Evolutionary conservation across 1,140 invertebrate species (phyloP), one percentile per base, ranked within the genome.

Genomic region (Caerostris darwini): DNA sequence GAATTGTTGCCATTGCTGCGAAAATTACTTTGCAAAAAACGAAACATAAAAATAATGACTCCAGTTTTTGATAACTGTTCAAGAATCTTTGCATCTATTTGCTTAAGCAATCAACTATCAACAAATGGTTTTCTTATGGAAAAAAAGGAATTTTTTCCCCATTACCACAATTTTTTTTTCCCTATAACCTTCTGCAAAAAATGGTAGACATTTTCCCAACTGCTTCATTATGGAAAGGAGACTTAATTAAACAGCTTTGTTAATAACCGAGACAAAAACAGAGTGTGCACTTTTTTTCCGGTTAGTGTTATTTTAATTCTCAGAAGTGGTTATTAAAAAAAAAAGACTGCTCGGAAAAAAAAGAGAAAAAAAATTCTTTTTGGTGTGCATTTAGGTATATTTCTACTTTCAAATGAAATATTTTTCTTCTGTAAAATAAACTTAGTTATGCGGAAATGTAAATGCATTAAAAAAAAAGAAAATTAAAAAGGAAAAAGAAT

Each of bases 31-130:
- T 3, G n/a, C 64, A 12, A 67, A n/a, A 67, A 67, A 67, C 64
- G n/a, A 67, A 67, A n/a, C n/a, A 67, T 67, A n/a, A 67, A 14
- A 67, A 67, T 12, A n/a, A n/a, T n/a, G n/a, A 67, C 3, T 12
- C 34, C 12, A 14, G 10, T 88, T n/a, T 34, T n/a, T 88, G 57
- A 54, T 88, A 88, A 88, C 61, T 88, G 61, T 8, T 4, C 7
- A 56, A 88, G 59, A 88, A 88, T 64, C 14, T 64, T 88, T 88
- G 10, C 86, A 7, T 59, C 59, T 88, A 61, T 64, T 88, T 88
- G 58, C 19, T 17, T 50, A 59, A 64, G 86, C 53, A 88, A 88
- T 88, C 86, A 88, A 64, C 86, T 88, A 61, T 64, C 86, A 88
- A 88, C 86, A 64, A 88, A 88, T 88, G 58, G 59, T 88, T 88